Conservation (phyloP, 2,113 vertebrate genomes). For the Machaerirhynchus nigripectus region DNA sequence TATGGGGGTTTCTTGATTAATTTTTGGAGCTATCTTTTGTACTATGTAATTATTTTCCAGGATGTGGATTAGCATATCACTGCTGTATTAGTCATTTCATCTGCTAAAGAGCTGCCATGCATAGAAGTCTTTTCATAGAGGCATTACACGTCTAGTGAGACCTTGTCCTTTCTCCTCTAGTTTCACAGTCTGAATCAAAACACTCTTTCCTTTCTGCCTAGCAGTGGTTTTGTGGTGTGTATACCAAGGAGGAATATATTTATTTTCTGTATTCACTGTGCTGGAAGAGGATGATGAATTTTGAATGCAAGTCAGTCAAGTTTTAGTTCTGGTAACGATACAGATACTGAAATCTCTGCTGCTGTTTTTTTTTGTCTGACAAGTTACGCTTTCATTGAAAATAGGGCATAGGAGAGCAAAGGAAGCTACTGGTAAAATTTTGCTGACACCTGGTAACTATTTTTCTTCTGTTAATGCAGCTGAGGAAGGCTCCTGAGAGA, state of each 20-base stretch:
- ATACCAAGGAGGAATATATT: neutral
- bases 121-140: neutral
- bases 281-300: neutral
- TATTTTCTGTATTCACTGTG: neutral
- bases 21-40: neutral
- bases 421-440: neutral
- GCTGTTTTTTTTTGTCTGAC: neutral
- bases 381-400: neutral
- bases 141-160: neutral
- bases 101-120: neutral
- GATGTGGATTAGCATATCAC: neutral
- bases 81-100: neutral
- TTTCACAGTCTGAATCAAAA: neutral
- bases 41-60: neutral
- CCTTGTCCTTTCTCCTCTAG: neutral
- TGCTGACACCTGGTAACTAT: neutral
- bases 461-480: neutral
- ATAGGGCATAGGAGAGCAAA: neutral
- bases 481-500: neutral
- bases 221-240: neutral
- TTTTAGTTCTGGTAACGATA: neutral
- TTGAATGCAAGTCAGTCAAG: neutral
- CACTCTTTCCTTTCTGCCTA: neutral
- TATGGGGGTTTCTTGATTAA: neutral
- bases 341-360: neutral